phyloP scores from a whole-genome alignment of 2,888 invertebrate species.

The Odontocolon sp. region DNA sequence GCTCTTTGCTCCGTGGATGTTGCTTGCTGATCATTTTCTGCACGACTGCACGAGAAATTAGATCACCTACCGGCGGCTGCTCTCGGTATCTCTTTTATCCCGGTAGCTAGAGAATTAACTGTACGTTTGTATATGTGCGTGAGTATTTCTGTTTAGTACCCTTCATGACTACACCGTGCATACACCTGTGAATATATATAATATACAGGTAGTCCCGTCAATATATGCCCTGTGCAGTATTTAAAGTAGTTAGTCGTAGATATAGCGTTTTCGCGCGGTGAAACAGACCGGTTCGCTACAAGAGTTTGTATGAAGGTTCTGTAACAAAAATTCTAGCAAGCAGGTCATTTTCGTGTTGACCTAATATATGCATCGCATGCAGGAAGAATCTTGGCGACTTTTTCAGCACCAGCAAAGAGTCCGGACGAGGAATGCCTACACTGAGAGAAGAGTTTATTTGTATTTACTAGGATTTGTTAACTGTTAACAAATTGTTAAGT shows the following conservation, averaged over 20 bases:
- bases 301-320: too few species aligned
- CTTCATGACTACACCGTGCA: slow-evolving; percentile 30
- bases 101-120: slow-evolving; percentile 72
- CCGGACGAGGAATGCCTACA: too few species aligned
- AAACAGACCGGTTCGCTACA: too few species aligned
- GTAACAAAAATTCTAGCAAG: too few species aligned
- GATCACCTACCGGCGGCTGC: slow-evolving; percentile 75
- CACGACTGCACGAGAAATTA: slow-evolving; percentile 81
- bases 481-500: too few species aligned
- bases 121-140: neutral
- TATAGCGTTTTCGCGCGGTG: too few species aligned
- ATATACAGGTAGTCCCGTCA: neutral
- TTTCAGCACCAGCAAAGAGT: slow-evolving; percentile 28
- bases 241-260: too few species aligned
- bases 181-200: slow-evolving; percentile 2
- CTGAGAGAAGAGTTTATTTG: slow-evolving; percentile 15
- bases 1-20: slow-evolving; percentile 23
- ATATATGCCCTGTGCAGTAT: slow-evolving; percentile 3
- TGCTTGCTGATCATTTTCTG: slow-evolving; percentile 79
- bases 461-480: too few species aligned
- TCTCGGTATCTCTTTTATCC: slow-evolving; percentile 67
- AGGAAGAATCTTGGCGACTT: slow-evolving; percentile 68
- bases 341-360: too few species aligned
- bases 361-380: slow-evolving; percentile 70
- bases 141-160: slow-evolving; percentile 28